phyloP scores from a whole-genome alignment of 2,888 invertebrate species.

The Acanthococcus lagerstroemiae region DNA sequence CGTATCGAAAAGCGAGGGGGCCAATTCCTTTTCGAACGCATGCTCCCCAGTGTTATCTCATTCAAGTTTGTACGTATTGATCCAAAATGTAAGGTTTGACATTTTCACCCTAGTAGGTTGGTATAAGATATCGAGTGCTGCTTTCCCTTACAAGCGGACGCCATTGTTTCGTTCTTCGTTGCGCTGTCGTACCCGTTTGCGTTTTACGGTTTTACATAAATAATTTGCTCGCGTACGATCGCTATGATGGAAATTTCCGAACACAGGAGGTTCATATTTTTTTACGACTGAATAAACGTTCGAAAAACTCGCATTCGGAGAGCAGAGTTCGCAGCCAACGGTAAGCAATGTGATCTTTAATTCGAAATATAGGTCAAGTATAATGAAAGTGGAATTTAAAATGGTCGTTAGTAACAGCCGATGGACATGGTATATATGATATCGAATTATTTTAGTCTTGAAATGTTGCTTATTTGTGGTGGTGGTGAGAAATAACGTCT shows the following conservation, averaged over 20 bases:
- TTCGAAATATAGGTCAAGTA: conserved; percentile 24
- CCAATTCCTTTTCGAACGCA: conserved; percentile 24
- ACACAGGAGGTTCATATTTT: background rate
- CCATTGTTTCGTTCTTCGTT: conserved; percentile 27
- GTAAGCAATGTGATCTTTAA: conserved; percentile 2
- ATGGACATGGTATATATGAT: no score
- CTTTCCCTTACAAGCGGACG: conserved; percentile 20
- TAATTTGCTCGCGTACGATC: background rate
- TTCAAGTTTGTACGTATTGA: conserved; percentile 28
- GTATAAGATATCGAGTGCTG: conserved; percentile 26
- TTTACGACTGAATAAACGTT: conserved; percentile 9
- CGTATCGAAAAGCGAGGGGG: conserved; percentile 11
- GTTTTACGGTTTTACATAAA: conserved; percentile 8
- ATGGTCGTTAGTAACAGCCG: no score
- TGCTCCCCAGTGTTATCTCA: conserved; percentile 27
- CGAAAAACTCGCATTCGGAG: background rate
- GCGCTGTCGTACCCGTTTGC: conserved; percentile 9
- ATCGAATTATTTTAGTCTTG: no score
- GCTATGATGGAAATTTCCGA: conserved; percentile 8
- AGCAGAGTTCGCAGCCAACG: background rate
- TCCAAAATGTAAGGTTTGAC: conserved; percentile 25
- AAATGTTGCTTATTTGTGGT: no score
- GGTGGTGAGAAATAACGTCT: no score
- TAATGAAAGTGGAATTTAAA: no score
- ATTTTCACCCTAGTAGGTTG: conserved; percentile 27